phyloP scores from a whole-genome alignment of 2,113 vertebrate species.

The Zapus hudsonius region DNA sequence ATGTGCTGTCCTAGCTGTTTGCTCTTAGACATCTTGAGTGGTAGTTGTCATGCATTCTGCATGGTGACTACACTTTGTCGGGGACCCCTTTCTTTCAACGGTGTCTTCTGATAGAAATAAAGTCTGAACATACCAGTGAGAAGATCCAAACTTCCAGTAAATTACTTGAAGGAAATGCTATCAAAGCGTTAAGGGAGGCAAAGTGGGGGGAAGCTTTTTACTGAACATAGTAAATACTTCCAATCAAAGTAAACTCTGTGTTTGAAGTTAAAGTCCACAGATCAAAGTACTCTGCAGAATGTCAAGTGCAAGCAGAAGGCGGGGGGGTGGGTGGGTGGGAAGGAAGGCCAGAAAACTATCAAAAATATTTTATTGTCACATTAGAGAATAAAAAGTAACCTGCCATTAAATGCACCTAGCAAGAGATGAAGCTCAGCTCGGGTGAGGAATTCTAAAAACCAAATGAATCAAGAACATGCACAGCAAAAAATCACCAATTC shows the following conservation, averaged over 20 bases:
- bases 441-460: neutral
- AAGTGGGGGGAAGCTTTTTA: neutral
- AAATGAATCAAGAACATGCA: neutral
- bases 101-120: neutral
- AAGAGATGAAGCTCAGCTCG: no score
- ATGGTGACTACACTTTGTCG: neutral
- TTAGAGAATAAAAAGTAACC: slow-evolving; percentile 7
- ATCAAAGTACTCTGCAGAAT: slow-evolving; percentile 65
- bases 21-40: slow-evolving; percentile 43
- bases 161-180: slow-evolving; percentile 52
- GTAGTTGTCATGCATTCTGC: neutral
- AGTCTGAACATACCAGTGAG: neutral
- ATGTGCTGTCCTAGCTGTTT: slow-evolving; percentile 5
- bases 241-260: slow-evolving; percentile 58
- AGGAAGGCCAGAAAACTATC: neutral
- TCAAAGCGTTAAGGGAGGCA: neutral
- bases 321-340: neutral
- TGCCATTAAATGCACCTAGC: neutral
- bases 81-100: neutral
- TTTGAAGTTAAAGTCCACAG: slow-evolving; percentile 76
- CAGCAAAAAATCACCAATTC: neutral
- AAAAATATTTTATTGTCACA: neutral
- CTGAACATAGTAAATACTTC: slow-evolving; percentile 45
- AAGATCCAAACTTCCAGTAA: neutral
- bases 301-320: neutral